A percentile compares a stretch with the other conserved stretches of the same genome.
Evolutionary conservation across 2,888 invertebrate genomes (phyloP).

Genomic region (Volucella inflata): DNA sequence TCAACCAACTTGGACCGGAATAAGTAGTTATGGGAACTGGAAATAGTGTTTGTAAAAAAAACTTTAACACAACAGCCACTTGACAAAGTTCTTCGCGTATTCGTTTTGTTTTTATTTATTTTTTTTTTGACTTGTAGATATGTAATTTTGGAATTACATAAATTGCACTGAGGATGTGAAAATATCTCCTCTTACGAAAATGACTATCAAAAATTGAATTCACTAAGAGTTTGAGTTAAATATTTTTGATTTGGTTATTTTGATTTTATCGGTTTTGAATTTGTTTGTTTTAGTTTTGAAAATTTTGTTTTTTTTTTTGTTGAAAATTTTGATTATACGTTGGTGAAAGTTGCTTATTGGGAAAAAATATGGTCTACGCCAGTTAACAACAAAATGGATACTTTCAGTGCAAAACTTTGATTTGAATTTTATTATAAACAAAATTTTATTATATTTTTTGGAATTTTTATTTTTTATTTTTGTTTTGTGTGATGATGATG

Average conservation of each 20-base stretch:
- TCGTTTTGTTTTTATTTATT: constrained; percentile 3
- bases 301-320: constrained; percentile 70
- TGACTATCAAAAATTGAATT: constrained; percentile 9
- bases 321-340: constrained; percentile 74
- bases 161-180: constrained; percentile 52
- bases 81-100: constrained; percentile 27
- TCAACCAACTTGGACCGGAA: constrained; percentile 63
- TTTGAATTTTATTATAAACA: constrained; percentile 75
- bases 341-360: constrained; percentile 44
- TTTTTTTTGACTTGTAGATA: constrained; percentile 18
- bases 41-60: constrained; percentile 34
- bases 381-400: constrained; percentile 54
- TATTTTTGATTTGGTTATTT: constrained; percentile 28
- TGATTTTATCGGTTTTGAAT: constrained; percentile 50
- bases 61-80: constrained; percentile 39
- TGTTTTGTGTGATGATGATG: constrained; percentile 77
- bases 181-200: not conserved
- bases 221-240: constrained; percentile 72
- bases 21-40: constrained; percentile 33
- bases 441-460: constrained; percentile 76
- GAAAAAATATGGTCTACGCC: constrained; percentile 48
- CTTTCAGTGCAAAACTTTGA: constrained; percentile 35
- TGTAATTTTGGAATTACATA: constrained; percentile 62
- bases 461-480: constrained; percentile 70
- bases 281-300: constrained; percentile 49